Evolutionary conservation across 2,888 invertebrate genomes (phyloP).

Genomic region (Argynnis bischoffii): DNA sequence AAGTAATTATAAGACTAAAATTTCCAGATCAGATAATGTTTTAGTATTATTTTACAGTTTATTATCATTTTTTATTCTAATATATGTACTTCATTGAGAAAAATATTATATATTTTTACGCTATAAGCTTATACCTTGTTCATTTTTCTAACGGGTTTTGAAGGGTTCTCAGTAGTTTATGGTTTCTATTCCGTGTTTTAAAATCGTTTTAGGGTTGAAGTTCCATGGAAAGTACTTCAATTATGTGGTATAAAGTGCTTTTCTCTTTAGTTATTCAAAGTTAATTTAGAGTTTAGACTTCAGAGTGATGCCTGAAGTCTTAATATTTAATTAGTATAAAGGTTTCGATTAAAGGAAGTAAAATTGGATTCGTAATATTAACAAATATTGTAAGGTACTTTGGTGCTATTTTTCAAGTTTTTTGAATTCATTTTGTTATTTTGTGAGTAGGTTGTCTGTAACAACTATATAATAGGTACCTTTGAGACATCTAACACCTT

Average conservation of each 20-base stretch:
- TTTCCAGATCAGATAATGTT: too few relatives aligned
- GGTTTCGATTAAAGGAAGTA: background rate
- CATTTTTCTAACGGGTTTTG: conserved; percentile 9
- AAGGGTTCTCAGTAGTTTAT: conserved; percentile 17
- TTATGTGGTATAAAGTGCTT: conserved; percentile 17
- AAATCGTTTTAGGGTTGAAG: conserved; percentile 20
- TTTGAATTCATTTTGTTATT: too few relatives aligned
- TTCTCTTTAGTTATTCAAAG: conserved; percentile 14
- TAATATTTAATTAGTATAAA: background rate
- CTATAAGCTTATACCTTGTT: conserved; percentile 14
- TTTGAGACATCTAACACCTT: too few relatives aligned
- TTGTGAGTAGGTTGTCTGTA: too few relatives aligned
- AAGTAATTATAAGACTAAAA: too few relatives aligned
- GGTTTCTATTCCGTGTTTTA: conserved; percentile 9
- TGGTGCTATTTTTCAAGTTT: too few relatives aligned
- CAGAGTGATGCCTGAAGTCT: conserved; percentile 1
- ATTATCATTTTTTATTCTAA: too few relatives aligned
- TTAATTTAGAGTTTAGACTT: conserved; percentile 17
- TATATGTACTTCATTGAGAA: too few relatives aligned
- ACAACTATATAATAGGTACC: too few relatives aligned
- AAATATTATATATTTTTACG: background rate
- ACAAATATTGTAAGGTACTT: too few relatives aligned
- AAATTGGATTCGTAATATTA: too few relatives aligned
- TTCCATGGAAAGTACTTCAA: conserved; percentile 20
- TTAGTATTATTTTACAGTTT: too few relatives aligned